Evolutionary conservation across 2,113 vertebrate species (phyloP), one percentile per base, ranked within the genome.

Genomic region (Oenanthe oenanthe): DNA sequence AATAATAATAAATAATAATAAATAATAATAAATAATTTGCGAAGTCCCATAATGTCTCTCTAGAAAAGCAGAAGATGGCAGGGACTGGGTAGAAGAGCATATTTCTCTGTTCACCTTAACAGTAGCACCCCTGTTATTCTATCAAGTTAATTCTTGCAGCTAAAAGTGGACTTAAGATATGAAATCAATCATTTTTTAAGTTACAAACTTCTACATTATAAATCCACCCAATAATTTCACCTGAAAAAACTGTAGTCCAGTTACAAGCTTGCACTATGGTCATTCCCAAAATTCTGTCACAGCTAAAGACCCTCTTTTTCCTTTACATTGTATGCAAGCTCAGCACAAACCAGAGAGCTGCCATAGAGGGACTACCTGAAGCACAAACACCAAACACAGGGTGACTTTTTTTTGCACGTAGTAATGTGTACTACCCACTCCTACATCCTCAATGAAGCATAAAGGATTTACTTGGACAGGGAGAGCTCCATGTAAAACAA

Each of bases 1-100:
- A 45, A 45, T 7, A 0, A 0, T 25, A 66, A 14, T 6, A 57
- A 45, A 9, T 5, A 45, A 45, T 7, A 0, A 0, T 25, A 66
- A 14, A 65, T 9, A 85, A 22, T 6, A 0, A 0, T 25, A 66
- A 14, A 65, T 9, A 53, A 73, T 54, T 53, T 71, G 18, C 14
- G 17, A 78, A 82, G 53, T 63, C 62, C 17, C 16, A 36, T 36
- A 67, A 1, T 43, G 20, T 58, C 48, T 60, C 26, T 43, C 57
- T 53, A 92, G 53, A 47, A 89, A 89, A 85, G 47, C 43, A 88
- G 65, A 87, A 87, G 38, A 78, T 17, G 13, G 26, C 28, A 88
- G 42, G 17, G 40, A 58, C 31, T 24, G 18, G 12, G 12, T 31
- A 7, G 65, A 89, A 75, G 43, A 71, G 32, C 18, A 1, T 40